These are phyloP conservation scores for Cephus rjabovi DNA, from an alignment of 2,888 invertebrate genomes.

Conservation along the genomic window DNA sequence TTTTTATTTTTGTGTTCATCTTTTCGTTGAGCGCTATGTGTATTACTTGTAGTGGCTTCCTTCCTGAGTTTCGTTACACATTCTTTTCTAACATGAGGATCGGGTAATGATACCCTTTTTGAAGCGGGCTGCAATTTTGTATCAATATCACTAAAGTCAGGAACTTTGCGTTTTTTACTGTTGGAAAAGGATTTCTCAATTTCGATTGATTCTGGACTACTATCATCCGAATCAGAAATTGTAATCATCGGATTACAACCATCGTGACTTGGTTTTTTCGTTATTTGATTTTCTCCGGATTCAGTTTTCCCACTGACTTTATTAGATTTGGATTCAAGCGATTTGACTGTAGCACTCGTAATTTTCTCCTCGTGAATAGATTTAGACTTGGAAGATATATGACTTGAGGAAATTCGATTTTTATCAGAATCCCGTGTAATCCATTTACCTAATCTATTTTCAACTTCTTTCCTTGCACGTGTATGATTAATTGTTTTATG, in stretches of 20 bases:
- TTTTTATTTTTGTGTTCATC: conserved; percentile 3
- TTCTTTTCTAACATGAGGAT: neutral
- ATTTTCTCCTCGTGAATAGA: neutral
- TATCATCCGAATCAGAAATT: neutral
- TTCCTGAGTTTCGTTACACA: neutral
- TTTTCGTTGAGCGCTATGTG: neutral
- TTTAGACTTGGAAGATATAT: neutral
- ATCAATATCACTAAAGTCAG: neutral
- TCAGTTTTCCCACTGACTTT: neutral
- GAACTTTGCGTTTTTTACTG: neutral
- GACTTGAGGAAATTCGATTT: neutral
- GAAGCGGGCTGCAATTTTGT: neutral
- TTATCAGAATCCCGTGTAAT: neutral
- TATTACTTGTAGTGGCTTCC: neutral
- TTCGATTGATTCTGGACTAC: neutral
- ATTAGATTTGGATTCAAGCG: neutral
- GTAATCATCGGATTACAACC: neutral
- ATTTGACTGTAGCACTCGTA: neutral
- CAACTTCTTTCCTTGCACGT: neutral
- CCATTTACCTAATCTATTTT: neutral
- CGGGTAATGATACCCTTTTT: neutral
- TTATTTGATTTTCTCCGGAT: neutral
- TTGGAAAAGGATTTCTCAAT: neutral
- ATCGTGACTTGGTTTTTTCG: neutral
- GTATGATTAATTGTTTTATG: neutral